phyloP scores from a whole-genome alignment of 2,113 vertebrate species.

The Cinclus cinclus region DNA sequence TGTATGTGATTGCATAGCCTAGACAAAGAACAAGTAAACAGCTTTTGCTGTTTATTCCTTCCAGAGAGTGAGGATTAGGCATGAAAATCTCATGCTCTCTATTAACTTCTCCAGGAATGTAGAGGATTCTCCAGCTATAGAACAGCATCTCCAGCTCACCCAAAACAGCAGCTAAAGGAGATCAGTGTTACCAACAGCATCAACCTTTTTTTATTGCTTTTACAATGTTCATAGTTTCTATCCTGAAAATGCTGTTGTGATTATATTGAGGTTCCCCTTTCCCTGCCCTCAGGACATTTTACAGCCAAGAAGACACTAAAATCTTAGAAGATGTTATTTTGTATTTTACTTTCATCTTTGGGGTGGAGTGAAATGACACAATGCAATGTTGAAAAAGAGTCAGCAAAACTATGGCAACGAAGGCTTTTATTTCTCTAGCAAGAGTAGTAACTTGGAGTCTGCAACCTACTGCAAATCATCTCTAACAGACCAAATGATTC shows the following conservation, averaged over 20 bases:
- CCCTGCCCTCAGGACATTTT: neutral
- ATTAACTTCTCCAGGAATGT: neutral
- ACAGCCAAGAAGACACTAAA: neutral
- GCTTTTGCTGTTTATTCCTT: neutral
- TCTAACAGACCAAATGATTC: neutral
- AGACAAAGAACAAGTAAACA: neutral
- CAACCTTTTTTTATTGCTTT: neutral
- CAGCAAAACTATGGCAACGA: neutral
- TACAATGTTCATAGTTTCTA: neutral
- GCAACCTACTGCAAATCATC: neutral
- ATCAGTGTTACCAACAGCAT: neutral
- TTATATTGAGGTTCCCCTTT: neutral
- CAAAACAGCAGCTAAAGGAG: neutral
- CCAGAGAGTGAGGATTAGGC: neutral
- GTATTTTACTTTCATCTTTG: conserved; percentile 3
- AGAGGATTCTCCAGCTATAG: neutral
- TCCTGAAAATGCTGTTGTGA: neutral
- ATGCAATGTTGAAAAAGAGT: neutral
- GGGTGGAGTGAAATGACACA: neutral
- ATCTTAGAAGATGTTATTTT: neutral
- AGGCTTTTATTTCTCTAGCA: conserved; percentile 4
- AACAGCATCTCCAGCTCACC: neutral
- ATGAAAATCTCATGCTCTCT: neutral
- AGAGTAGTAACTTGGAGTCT: neutral
- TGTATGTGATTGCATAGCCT: neutral